Evolutionary conservation across 2,113 vertebrate genomes (phyloP), one percentile per base, ranked within the genome.

Genomic region (Thunnus maccoyii): DNA sequence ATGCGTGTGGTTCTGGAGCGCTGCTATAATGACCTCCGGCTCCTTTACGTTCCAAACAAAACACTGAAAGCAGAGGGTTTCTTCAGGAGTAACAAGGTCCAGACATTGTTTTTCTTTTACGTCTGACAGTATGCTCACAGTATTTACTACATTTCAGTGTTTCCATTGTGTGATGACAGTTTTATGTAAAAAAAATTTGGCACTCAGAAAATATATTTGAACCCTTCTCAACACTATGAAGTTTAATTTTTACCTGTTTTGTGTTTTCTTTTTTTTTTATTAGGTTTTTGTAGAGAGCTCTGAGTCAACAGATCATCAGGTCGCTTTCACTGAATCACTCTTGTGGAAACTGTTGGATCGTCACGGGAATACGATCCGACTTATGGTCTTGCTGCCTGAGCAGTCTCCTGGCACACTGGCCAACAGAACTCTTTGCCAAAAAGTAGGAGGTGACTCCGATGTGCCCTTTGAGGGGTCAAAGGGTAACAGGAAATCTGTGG

Each of bases 51-150:
- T 66, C 95, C 97, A 88, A 98, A 95, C 93, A 99, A 99, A 93
- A 98, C 98, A 0, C 92, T 99, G 89, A 99, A 99, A 91, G 96
- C 97, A 0, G 98, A 99, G 88, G 98, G 98, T 3, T 99, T 99
- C 88, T 99, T 99, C 88, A 97, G 98, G 92, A 99, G 98, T 92
- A 99, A 99, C 94, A 99, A 99, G 97, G 98, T 99, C 15, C 27
- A 22, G 36, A 20, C 1, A 3, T 62, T 65, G 41, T 48, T 32
- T 64, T 88, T 62, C n/a, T 80, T 30, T 47, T 14, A 15, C 3
- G 17, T 66, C 22, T 50, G 6, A 47, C 25, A 63, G 27, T 8
- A 17, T 22, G 27, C 14, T 60, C 52, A 50, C 32, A 30, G 15
- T 22, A 32, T n/a, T 67, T 22, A 41, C 36, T 41, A 41, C 36